These are phyloP conservation scores for Melikaiella ostensackeni DNA, from an alignment of 2,888 invertebrate genomes.

Conservation along the genomic window DNA sequence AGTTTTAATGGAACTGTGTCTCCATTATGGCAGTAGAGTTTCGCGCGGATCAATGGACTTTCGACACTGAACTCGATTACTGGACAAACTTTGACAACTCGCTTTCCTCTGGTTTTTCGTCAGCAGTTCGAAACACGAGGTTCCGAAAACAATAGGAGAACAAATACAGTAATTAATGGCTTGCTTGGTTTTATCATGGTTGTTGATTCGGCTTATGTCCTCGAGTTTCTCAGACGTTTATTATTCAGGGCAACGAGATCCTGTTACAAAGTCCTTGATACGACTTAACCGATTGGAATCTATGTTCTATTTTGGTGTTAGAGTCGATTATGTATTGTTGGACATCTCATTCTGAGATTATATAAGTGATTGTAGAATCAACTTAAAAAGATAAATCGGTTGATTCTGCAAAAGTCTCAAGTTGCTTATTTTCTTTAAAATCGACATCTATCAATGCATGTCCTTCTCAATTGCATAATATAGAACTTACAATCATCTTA, in stretches of 20 bases:
- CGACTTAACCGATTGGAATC: neutral
- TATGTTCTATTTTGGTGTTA: too few species aligned
- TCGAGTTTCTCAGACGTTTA: constrained; percentile 45
- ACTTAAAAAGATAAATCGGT: too few species aligned
- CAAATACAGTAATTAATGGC: constrained; percentile 51
- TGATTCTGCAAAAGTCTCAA: too few species aligned
- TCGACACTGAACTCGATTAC: constrained; percentile 64
- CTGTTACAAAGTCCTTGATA: constrained; percentile 43
- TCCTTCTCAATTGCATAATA: too few species aligned
- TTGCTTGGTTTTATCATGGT: constrained; percentile 42
- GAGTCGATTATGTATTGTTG: too few species aligned
- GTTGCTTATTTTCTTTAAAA: too few species aligned
- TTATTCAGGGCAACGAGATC: constrained; percentile 44
- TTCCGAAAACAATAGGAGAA: constrained; percentile 18
- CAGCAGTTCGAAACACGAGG: constrained; percentile 1
- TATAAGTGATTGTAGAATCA: too few species aligned
- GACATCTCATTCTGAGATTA: too few species aligned
- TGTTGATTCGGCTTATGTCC: constrained; percentile 26
- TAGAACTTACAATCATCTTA: too few species aligned
- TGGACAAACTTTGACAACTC: constrained; percentile 64
- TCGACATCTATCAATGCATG: too few species aligned
- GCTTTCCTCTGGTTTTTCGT: constrained; percentile 43
- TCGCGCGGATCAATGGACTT: constrained; percentile 49
- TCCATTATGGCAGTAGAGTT: constrained; percentile 62
- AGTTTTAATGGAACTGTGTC: constrained; percentile 69